Evolutionary conservation across 2,888 invertebrate genomes (phyloP).

Genomic region (Chloromyia formosa): DNA sequence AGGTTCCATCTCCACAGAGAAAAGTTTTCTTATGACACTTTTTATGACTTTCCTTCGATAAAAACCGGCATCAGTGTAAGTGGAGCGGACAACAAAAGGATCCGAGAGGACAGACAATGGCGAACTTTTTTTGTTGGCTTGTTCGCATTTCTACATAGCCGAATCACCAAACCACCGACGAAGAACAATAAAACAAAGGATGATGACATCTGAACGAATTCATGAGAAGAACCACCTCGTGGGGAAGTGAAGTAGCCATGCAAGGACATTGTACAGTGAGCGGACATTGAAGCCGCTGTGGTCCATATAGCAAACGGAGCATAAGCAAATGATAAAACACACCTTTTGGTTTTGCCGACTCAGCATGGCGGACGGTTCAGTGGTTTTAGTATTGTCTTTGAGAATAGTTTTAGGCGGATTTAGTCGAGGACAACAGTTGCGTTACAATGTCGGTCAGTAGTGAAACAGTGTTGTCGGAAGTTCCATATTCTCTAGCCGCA

Average conservation of each 20-base stretch:
- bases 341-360: slow-evolving; percentile 29
- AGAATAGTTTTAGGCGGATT: neutral
- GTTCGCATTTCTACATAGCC: neutral
- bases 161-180: neutral
- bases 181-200: neutral
- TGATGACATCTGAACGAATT: neutral
- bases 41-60: slow-evolving; percentile 41
- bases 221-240: neutral
- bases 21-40: slow-evolving; percentile 35
- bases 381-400: slow-evolving; percentile 9
- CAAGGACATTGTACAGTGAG: neutral
- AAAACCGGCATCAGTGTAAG: slow-evolving; percentile 23
- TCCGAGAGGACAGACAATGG: neutral
- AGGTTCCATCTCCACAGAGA: neutral
- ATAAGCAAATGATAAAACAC: slow-evolving; percentile 30
- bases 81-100: neutral
- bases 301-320: slow-evolving; percentile 21
- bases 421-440: slow-evolving; percentile 3
- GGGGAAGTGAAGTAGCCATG: neutral
- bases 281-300: slow-evolving; percentile 3
- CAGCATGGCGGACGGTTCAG: slow-evolving; percentile 23
- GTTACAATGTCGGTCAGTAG: neutral
- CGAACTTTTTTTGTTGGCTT: neutral
- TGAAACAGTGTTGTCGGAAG: neutral
- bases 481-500: too few relatives aligned